Evolutionary conservation across 2,113 vertebrate genomes (phyloP), one percentile per base, ranked within the genome.

Genomic region (Ovis aries): DNA sequence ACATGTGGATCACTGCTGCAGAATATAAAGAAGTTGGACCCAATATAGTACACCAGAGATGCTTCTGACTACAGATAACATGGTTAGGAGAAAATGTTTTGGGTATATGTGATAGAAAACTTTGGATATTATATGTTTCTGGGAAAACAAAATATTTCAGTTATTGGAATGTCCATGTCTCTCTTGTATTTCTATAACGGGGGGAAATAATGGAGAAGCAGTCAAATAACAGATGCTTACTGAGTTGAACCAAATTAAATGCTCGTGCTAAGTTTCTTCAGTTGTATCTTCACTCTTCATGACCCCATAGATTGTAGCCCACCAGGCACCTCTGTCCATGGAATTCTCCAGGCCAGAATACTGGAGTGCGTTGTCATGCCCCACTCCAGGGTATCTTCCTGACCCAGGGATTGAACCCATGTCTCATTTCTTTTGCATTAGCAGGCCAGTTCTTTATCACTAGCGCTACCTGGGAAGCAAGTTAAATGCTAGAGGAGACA

Each of bases 11-110:
- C 87, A 97, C 97, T 3, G 36, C 80, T 92, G 78, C 57, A 59
- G 98, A 98, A 64, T 98, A 97, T 55, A 95, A 97, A 53, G 98
- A 98, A 74, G 93, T 95, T 12, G 97, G 99, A 67, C 84, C 97
- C 78, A 98, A 98, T 64, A 57, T 60, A 17, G 90, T 96, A 52
- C 97, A 98, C 77, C 97, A 96, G 92, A 98, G 97, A 96, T 97
- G 67, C 88, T 99, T 98, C 97, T 98, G 95, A 98, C 53, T 31
- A 95, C 55, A 57, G n/a, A 83, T 50, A 31, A 91, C 90, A 82
- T 90, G 67, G 27, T 64, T 57, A 94, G 36, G 95, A 80, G 78
- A 93, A 96, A 96, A 84, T 31, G 31, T 57, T 89, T 87, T 88
- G 60, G 52, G 55, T 40, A 31, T 57, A 45, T 67, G 64, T 74